These are phyloP conservation scores for Cyrtorhinus lividipennis DNA, from an alignment of 1,140 invertebrate genomes.

Conservation along the genomic window DNA sequence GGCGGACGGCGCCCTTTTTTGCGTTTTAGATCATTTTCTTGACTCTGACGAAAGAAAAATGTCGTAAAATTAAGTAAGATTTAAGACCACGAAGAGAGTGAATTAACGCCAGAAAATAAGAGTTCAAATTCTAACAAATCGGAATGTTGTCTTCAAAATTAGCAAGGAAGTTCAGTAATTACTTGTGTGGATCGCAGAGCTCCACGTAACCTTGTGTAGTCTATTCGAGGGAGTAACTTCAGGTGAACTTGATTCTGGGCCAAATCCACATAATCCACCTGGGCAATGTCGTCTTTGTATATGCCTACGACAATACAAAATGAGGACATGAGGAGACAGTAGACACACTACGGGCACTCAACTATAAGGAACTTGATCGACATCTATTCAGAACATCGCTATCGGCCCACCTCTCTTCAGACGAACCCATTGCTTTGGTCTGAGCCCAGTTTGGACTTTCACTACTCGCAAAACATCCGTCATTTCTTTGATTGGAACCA, in stretches of 20 bases:
- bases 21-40: constrained; percentile 68
- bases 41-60: constrained; percentile 1
- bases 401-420: constrained; percentile 53
- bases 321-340: no score
- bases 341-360: no score
- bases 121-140: no score
- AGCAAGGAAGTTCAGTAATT: no score
- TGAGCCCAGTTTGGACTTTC: constrained; percentile 80
- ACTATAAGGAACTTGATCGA: no score
- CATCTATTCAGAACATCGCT: no score
- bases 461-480: constrained; percentile 92
- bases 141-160: no score
- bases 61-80: not conserved
- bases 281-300: constrained; percentile 95
- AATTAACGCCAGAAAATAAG: not conserved
- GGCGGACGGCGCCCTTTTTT: constrained; percentile 75
- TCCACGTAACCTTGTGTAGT: constrained; percentile 81
- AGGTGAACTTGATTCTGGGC: constrained; percentile 93
- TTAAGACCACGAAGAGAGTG: not conserved
- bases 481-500: constrained; percentile 99
- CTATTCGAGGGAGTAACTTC: constrained; percentile 88
- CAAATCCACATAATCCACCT: constrained; percentile 80
- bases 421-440: constrained; percentile 89
- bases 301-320: no score
- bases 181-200: constrained; percentile 55